Conservation (phyloP, 1,140 invertebrate species). For the Macrobrachium nipponense region DNA sequence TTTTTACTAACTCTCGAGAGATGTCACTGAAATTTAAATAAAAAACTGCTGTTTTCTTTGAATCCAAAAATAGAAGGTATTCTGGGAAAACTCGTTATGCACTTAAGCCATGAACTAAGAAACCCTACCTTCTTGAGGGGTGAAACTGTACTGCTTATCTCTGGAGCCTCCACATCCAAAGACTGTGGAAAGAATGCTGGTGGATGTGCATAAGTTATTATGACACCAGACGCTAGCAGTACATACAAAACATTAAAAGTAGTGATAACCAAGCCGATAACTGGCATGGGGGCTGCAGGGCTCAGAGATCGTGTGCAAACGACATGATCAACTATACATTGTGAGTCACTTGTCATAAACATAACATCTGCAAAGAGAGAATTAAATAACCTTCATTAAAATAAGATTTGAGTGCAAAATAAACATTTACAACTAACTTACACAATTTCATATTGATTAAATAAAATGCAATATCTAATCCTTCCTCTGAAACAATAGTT, state of each 20-base stretch:
- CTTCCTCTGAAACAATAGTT: too few species aligned
- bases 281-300: conserved; percentile 19
- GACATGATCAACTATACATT: conserved; percentile 42
- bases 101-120: too few species aligned
- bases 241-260: conserved; percentile 29
- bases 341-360: conserved; percentile 22
- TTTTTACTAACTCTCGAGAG: too few species aligned
- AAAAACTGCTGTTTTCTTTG: too few species aligned
- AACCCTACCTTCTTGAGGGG: conserved; percentile 41
- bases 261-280: conserved; percentile 39
- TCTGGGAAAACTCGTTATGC: too few species aligned
- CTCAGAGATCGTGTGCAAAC: conserved; percentile 39
- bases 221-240: conserved; percentile 41
- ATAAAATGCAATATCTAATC: too few species aligned
- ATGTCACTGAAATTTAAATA: too few species aligned
- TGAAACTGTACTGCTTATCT: conserved; percentile 8
- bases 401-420: neutral
- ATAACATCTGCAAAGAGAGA: conserved; percentile 30
- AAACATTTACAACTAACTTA: neutral
- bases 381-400: neutral
- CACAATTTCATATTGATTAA: neutral
- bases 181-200: conserved; percentile 29
- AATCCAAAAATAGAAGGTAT: too few species aligned
- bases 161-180: neutral
- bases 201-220: conserved; percentile 20